A percentile compares a stretch with the other conserved stretches of the same genome.
These are phyloP conservation scores for Meloidogyne floridensis DNA, from an alignment of 1,140 invertebrate species.

Conservation along the genomic window DNA sequence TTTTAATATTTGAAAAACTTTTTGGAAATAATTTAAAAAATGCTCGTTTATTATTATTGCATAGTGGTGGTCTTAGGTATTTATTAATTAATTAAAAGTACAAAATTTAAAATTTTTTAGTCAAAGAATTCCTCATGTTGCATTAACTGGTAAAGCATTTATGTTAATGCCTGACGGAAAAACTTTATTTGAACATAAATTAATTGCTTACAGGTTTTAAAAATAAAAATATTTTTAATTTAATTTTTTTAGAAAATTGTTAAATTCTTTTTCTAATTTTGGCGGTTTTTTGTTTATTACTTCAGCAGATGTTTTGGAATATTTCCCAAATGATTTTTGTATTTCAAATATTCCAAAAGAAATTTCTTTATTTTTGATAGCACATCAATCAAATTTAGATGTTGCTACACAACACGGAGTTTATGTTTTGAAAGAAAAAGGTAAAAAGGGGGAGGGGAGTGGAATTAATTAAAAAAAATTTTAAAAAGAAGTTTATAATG, in stretches of 20 bases:
- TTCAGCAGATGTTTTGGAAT: constrained; percentile 26
- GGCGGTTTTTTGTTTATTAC: constrained; percentile 23
- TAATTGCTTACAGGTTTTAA: constrained; percentile 6
- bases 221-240: neutral
- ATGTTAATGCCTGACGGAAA: constrained; percentile 28
- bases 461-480: neutral
- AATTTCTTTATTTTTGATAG: constrained; percentile 18
- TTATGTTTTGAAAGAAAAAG: constrained; percentile 14
- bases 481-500: neutral
- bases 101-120: constrained; percentile 12
- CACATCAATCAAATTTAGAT: constrained; percentile 22
- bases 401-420: constrained; percentile 24
- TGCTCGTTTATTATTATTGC: constrained; percentile 17
- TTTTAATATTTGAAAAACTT: neutral
- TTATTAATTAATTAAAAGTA: neutral
- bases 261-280: constrained; percentile 4
- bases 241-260: constrained; percentile 12
- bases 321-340: constrained; percentile 14
- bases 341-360: neutral
- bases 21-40: constrained; percentile 25
- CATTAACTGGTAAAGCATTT: constrained; percentile 29
- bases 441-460: neutral
- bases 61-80: constrained; percentile 25
- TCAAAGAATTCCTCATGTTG: constrained; percentile 25
- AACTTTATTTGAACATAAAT: constrained; percentile 27